Evolutionary conservation across 2,797 vertebrate genomes (phyloP).

Genomic region (Hyperoplus immaculatus): DNA sequence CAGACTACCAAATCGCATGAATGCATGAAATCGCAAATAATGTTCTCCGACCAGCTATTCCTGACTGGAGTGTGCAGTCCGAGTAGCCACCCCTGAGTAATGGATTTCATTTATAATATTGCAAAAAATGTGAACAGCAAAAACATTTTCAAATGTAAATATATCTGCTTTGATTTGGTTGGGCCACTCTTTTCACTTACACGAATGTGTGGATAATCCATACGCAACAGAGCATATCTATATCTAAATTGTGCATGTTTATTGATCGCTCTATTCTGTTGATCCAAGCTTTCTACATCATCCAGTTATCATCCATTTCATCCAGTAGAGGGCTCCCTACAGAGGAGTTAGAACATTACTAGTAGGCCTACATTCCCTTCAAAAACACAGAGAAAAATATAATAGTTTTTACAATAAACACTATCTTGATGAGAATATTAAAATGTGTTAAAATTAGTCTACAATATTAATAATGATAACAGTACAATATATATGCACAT

Average conservation of each 20-base stretch:
- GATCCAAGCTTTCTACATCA: not conserved
- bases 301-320: not conserved
- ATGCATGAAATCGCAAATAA: not conserved
- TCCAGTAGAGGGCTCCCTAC: conserved; percentile 74
- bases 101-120: too few relatives aligned
- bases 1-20: not conserved
- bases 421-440: not conserved
- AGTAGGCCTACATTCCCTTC: not conserved
- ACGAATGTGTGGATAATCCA: not conserved
- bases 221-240: not conserved
- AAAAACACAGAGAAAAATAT: not conserved
- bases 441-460: not conserved
- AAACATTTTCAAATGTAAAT: not conserved
- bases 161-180: not conserved
- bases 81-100: too few relatives aligned
- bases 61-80: too few relatives aligned
- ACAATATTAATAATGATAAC: not conserved
- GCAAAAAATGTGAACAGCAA: not conserved
- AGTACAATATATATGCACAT: too few relatives aligned
- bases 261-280: not conserved
- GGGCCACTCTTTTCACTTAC: not conserved
- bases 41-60: too few relatives aligned
- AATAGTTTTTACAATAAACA: not conserved
- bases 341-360: conserved; percentile 7
- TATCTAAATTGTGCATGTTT: not conserved